Conservation (phyloP, 2,113 vertebrate genomes). For the Cyphomyrus discorhynchus region DNA sequence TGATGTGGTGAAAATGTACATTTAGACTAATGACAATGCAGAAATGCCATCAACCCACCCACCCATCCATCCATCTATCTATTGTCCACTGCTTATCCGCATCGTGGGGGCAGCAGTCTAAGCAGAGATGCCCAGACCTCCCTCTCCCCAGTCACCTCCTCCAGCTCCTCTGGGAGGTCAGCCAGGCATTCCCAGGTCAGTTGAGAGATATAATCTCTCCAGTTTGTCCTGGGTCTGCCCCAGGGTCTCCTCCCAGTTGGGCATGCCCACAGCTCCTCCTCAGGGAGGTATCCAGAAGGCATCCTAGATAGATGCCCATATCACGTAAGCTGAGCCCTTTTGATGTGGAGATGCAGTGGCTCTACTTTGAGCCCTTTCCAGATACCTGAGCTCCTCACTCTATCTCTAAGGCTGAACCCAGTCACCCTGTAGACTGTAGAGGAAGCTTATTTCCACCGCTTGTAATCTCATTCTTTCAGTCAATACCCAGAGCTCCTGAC, state of each 20-base stretch:
- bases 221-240: not conserved
- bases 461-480: not conserved
- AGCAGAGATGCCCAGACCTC: not conserved
- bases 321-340: not conserved
- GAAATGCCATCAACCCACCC: not conserved
- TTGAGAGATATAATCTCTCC: not conserved
- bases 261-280: not conserved
- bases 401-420: not conserved
- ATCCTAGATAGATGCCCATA: not conserved
- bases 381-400: not conserved
- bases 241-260: not conserved
- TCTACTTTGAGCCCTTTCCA: not conserved
- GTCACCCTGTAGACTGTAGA: not conserved
- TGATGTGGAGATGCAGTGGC: not conserved
- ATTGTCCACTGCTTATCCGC: not conserved
- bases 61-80: not conserved
- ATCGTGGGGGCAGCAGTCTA: not conserved
- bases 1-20: not conserved
- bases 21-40: not conserved
- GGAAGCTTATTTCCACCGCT: not conserved
- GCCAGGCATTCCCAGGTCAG: not conserved
- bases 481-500: not conserved
- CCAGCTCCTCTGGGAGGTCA: not conserved
- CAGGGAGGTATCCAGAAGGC: not conserved
- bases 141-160: not conserved